Base-by-base conservation (phyloP, 2,888 invertebrate species). In the Ectemnius lituratus region DNA sequence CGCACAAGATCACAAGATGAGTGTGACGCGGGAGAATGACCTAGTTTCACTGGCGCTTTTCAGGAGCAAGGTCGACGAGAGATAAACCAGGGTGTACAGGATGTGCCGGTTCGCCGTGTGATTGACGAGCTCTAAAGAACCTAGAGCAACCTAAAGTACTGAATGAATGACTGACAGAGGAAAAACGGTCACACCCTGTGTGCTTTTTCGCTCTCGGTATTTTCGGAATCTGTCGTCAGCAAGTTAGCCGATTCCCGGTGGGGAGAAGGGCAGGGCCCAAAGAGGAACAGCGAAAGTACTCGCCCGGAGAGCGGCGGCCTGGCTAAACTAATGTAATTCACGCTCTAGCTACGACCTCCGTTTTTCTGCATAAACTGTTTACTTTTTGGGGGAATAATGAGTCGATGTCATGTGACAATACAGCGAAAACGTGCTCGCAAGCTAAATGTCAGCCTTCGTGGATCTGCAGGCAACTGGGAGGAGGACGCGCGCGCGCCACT, bases 351-450 rank as follows among this genome's bases (percentile, higher is more conserved):
- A 11, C 5, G n/a, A 11, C 52, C 16, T 14, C 52, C 16, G n/a
- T 52, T 13, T 52, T 16, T 16, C n/a, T 52, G 1, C 8, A 52
- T 16, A 11, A 52, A 52, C 52, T 52, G 14, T 52, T 16, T 4
- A 16, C 52, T 16, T 52, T 52, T 52, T 37, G 60, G 52, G 27
- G 2, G 18, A 14, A 14, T 37, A 37, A 46, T 67, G 69, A 75
- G 75, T 80, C 76, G 80, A 72, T 72, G 76, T 64, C 79, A 78
- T 75, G 69, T 78, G 81, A 81, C 77, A 71, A 61, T 59, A 58
- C 37, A 27, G 69, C 11, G 52, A 71, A 69, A 67, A 63, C 57
- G 56, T 49, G 72, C 16, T 52, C 16, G n/a, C 52, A 16, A 52
- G 56, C 67, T 62, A 75, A 70, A 70, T 37, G 62, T 70, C 70